Conservation (phyloP, 1,140 invertebrate species). For the Hormaphis cornu region DNA sequence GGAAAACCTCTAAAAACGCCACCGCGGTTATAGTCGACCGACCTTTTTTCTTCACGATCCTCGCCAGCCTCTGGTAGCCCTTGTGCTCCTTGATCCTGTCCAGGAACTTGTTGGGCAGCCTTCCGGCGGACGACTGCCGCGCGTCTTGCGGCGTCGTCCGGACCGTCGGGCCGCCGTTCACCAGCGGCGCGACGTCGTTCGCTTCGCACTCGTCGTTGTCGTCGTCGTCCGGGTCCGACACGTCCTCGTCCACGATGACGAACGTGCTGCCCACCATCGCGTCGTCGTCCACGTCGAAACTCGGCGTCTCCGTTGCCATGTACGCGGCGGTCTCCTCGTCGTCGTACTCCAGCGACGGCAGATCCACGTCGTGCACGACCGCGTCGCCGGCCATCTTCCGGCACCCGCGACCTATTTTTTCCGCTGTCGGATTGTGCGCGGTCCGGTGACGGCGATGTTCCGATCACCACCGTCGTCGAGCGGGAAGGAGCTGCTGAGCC, state of each 20-base stretch:
- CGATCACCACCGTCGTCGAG: constrained; percentile 36
- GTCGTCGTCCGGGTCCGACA: constrained; percentile 39
- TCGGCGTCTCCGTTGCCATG: constrained; percentile 39
- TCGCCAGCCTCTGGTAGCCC: constrained; percentile 30
- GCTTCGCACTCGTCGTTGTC: constrained; percentile 35
- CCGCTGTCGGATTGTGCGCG: too few species aligned
- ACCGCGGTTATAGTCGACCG: too few species aligned
- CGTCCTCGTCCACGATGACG: constrained; percentile 44
- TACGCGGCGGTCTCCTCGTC: constrained; percentile 32
- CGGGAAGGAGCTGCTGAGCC: too few species aligned
- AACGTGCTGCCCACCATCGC: constrained; percentile 34
- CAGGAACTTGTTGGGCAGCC: not conserved
- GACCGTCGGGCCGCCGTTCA: not conserved
- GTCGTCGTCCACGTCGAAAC: constrained; percentile 47
- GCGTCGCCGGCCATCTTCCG: not conserved
- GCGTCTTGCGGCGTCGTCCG: not conserved
- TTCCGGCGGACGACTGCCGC: not conserved
- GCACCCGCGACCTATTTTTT: not conserved
- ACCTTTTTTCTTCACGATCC: constrained; percentile 20
- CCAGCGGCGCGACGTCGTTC: constrained; percentile 25
- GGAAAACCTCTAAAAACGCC: too few species aligned
- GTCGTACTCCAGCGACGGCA: constrained; percentile 21
- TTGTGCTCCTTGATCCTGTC: constrained; percentile 23
- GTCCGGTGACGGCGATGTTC: constrained; percentile 27
- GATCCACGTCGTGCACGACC: constrained; percentile 4